These are phyloP conservation scores for Dasypus novemcinctus DNA, from an alignment of 2,113 vertebrate genomes.

Conservation along the genomic window DNA sequence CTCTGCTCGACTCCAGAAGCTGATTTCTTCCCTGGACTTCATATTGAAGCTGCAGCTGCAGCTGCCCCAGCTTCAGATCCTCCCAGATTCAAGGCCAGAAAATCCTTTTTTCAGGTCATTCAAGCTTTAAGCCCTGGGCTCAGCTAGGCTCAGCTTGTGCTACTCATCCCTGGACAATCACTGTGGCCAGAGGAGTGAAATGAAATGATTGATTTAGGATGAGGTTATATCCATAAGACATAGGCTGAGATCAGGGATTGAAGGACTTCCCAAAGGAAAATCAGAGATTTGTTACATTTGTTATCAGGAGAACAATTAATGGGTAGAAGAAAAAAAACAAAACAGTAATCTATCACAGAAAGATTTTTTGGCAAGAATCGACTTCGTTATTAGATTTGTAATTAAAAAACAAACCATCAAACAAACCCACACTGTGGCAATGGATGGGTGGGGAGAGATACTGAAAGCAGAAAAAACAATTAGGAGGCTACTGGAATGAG, in stretches of 20 bases:
- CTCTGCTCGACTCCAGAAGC: not conserved
- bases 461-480: too few relatives aligned
- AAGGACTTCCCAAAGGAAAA: not conserved
- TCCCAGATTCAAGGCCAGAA: not conserved
- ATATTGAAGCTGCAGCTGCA: not conserved
- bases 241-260: not conserved
- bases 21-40: not conserved
- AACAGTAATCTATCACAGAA: not conserved
- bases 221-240: not conserved
- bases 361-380: not conserved
- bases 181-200: not conserved
- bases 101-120: not conserved
- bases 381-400: not conserved
- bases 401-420: constrained; percentile 5
- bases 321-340: not conserved
- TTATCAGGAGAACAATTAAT: not conserved
- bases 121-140: not conserved
- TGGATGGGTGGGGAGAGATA: too few relatives aligned
- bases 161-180: not conserved
- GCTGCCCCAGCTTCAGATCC: not conserved
- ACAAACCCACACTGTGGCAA: not conserved
- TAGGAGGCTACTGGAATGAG: too few relatives aligned
- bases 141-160: not conserved
- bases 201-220: not conserved
- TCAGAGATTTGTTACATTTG: not conserved